Evolutionary conservation across 2,797 vertebrate genomes (phyloP), one percentile per base, ranked within the genome.

Genomic region (Pangasius larnaudii): DNA sequence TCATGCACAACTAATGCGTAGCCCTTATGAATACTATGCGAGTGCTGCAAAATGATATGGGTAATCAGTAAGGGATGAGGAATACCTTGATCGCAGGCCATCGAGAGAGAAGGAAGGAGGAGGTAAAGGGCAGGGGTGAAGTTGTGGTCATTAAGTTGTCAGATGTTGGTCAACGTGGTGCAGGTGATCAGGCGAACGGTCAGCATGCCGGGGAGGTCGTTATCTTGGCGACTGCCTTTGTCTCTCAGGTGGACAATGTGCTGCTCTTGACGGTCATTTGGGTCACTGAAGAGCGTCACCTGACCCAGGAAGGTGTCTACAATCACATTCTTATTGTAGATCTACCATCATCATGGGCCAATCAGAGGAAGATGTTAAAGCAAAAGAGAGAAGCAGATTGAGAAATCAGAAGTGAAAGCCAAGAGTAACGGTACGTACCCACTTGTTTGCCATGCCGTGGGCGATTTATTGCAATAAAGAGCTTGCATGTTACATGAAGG

Each of bases 271-370:
- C 95, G 97, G 92, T 98, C 96, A 0, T 95, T 97, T 0, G 97
- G 97, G 85, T 98, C 96, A 11, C 96, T 97, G 1, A 95, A 96
- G 87, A 99, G 94, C 27, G 91, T 92, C 92, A 98, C 98, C 91
- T 99, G 98, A 93, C 98, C 98, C 96, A 99, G 93, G 95, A 99
- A 99, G 93, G 98, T 97, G 8, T 99, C 98, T 22, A 97, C 96
- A 61, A 99, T 96, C 91, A 98, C 95, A 89, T 97, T 98, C 93
- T 98, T 97, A 94, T 98, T 98, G 98, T 98, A 99, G 93, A 99
- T 95, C 98, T 99, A 94, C 59, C 83, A 79, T 53, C 72, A 61
- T 82, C 65, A 85, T 49, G 72, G 83, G 80, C 86, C 90, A 87
- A 85, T 86, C 85, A 86, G 69, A 78, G 56, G 33, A 86, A 79